Evolutionary conservation across 2,113 vertebrate species (phyloP).

Genomic region (Loxodonta africana): DNA sequence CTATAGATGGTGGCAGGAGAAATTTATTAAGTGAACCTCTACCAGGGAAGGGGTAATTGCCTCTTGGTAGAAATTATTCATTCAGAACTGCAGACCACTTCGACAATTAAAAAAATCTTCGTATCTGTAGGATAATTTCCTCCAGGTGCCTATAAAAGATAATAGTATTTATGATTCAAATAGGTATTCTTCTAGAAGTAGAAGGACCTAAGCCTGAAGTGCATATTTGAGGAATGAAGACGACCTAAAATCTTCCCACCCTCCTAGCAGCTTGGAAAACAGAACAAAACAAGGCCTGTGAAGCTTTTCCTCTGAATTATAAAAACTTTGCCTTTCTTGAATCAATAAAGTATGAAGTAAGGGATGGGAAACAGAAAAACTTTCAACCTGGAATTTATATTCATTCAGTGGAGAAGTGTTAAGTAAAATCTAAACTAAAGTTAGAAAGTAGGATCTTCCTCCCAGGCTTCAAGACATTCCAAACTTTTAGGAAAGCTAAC

Average conservation of each 20-base stretch:
- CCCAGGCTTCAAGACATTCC: background rate
- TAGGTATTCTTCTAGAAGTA: background rate
- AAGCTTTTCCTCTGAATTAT: background rate
- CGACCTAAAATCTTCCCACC: background rate
- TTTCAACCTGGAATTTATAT: background rate
- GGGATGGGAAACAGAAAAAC: background rate
- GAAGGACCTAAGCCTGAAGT: background rate
- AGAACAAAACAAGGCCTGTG: background rate
- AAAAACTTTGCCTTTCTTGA: background rate
- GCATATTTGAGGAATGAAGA: background rate
- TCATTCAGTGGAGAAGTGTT: background rate
- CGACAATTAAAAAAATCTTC: background rate
- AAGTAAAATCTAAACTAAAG: background rate
- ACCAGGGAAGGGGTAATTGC: background rate
- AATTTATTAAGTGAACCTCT: conserved; percentile 21
- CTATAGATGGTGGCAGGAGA: conserved; percentile 39
- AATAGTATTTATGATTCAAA: background rate
- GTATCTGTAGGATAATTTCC: background rate
- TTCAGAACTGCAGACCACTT: background rate
- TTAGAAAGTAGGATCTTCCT: background rate
- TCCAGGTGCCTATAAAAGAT: background rate
- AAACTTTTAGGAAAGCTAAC: background rate
- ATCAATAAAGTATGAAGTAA: background rate
- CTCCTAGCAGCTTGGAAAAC: background rate
- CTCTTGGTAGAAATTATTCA: background rate